phyloP scores from a whole-genome alignment of 2,888 invertebrate species.

The Cancer borealis region DNA sequence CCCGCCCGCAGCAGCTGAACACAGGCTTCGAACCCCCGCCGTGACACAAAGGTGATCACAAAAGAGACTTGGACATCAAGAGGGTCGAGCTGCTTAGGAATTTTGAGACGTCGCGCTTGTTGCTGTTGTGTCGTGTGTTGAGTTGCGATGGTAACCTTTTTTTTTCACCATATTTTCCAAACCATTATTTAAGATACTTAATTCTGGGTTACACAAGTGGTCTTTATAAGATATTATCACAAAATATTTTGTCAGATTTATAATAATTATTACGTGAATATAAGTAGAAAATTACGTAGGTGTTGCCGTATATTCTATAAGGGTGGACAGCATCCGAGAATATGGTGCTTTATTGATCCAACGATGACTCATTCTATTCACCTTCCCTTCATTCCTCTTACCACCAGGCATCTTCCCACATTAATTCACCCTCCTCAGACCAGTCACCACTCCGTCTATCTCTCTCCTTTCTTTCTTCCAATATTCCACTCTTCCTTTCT shows the following conservation, averaged over 20 bases:
- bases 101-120: background rate
- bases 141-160: background rate
- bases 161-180: background rate
- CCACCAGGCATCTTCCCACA: constrained; percentile 9
- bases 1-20: background rate
- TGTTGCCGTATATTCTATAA: background rate
- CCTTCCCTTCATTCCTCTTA: background rate
- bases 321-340: background rate
- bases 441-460: background rate
- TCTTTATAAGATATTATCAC: background rate
- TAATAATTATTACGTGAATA: background rate
- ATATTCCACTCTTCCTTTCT: background rate
- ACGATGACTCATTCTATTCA: background rate
- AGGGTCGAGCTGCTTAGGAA: background rate
- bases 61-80: background rate
- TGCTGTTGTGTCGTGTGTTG: background rate
- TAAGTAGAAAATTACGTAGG: background rate
- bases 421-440: constrained; percentile 13
- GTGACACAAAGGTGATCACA: background rate
- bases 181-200: background rate
- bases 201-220: background rate
- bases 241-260: background rate
- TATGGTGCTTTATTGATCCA: background rate
- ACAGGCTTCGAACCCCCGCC: background rate
- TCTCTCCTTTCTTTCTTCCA: background rate